Conservation (phyloP, 1,140 invertebrate species). For the Reticulitermes speratus region DNA sequence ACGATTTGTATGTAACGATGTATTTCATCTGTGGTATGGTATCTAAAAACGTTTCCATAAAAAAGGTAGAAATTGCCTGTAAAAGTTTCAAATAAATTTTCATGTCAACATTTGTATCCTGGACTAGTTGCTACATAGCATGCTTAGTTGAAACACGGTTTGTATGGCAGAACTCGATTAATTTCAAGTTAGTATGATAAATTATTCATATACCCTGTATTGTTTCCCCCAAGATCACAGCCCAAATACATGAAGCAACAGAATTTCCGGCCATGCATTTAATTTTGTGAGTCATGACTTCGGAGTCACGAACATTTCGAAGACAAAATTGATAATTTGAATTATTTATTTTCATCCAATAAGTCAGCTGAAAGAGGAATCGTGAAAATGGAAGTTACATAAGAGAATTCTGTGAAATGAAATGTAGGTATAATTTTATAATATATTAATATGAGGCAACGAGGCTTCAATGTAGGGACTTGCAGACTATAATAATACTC, state of each 20-base stretch:
- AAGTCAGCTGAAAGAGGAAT: background rate
- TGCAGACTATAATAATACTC: too few species aligned
- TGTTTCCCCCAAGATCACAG: background rate
- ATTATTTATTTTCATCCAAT: background rate
- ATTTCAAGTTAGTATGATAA: background rate
- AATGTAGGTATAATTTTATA: background rate
- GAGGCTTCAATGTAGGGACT: background rate
- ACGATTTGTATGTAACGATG: too few species aligned
- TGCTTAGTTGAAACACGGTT: background rate
- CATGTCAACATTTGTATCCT: background rate
- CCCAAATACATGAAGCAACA: background rate
- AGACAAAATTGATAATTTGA: background rate
- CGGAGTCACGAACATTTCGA: background rate
- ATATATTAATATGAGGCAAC: background rate
- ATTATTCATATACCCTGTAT: background rate
- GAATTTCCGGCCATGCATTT: background rate
- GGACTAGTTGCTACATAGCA: background rate
- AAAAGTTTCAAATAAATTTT: background rate
- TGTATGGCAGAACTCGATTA: background rate
- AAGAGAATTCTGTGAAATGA: background rate
- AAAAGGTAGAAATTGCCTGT: background rate
- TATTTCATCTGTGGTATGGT: too few species aligned
- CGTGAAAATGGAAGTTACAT: background rate
- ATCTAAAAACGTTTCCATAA: background rate
- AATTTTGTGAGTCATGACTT: background rate